phyloP scores from a whole-genome alignment of 2,797 vertebrate species.

The Rachycentron canadum region DNA sequence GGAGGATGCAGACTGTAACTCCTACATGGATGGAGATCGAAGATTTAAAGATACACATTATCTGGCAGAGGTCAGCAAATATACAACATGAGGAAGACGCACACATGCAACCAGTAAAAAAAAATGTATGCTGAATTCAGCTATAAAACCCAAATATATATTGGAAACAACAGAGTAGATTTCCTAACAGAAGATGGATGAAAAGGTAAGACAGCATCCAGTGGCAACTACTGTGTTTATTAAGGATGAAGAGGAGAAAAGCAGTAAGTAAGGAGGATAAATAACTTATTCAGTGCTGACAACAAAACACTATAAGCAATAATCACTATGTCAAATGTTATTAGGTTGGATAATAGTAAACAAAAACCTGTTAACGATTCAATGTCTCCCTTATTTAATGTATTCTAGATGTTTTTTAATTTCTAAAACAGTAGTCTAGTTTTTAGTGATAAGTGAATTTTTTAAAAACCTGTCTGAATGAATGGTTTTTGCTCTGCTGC shows the following conservation, averaged over 20 bases:
- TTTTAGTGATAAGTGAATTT: no score
- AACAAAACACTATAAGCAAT: background rate
- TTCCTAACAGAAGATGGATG: background rate
- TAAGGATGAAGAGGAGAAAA: background rate
- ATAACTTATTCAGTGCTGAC: background rate
- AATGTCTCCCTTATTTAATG: background rate
- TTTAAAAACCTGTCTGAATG: background rate
- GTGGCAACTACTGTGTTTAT: no score
- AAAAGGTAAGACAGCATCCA: no score
- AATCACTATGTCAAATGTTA: background rate
- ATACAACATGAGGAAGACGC: background rate
- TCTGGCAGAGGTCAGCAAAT: background rate
- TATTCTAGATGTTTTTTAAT: background rate
- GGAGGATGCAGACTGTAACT: background rate
- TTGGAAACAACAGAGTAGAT: background rate
- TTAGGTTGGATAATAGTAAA: background rate
- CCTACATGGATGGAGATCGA: no score
- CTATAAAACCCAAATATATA: no score
- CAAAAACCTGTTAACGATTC: background rate
- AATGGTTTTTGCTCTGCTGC: slow-evolving; percentile 48
- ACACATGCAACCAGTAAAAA: no score
- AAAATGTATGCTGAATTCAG: no score
- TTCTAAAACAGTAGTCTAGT: no score
- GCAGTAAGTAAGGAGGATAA: background rate
- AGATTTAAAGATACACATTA: background rate